Base-by-base conservation (phyloP, 2,113 vertebrate species). In the Menidia beryllina region DNA sequence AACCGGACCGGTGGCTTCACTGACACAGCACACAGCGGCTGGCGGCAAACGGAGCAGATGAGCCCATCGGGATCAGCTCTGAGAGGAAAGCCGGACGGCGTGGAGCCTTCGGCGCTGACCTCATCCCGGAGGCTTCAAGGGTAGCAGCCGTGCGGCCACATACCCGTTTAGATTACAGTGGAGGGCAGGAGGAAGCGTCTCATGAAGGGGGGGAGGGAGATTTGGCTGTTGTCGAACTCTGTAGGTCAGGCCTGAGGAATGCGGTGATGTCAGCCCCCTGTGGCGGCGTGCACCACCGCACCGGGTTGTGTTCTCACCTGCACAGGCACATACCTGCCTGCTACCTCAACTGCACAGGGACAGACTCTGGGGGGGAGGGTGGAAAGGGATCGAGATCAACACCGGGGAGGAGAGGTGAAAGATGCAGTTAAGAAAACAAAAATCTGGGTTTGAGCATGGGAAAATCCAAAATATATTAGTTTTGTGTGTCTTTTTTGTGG, bases 261-360 rank as follows among this genome's bases (percentile, higher is more conserved):
- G 88, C 7, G 52, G 54, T 88, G 83, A 87, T 81, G 85, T 89
- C 82, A 87, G 72, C 48, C 57, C 30, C 5, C 20, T 52, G 50
- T 65, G 60, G 55, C 51, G 27, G 65, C 4, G 52, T 75, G 74
- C 56, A 74, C 26, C 3, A 23, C 17, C 4, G 43, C 25, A 19
- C 17, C 45, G 52, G 19, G 72, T 53, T 59, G 52, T 84, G 70
- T 79, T 66, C 72, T 78, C 74, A 83, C 86, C 87, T 84, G 81
- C 64, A 79, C 89, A 89, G 70, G 89, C 72, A 73, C 45, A 25
- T 81, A 89, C 90, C 82, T 90, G 88, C 81, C 85, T 69, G 67
- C 80, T 57, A 79, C 68, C 69, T 78, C 78, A 86, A 38, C 63
- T n/a, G n/a, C n/a, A n/a, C n/a, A 67, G 55, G 61, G 26, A 26